phyloP scores from a whole-genome alignment of 2,113 vertebrate species.

The Heloderma charlesbogerti region DNA sequence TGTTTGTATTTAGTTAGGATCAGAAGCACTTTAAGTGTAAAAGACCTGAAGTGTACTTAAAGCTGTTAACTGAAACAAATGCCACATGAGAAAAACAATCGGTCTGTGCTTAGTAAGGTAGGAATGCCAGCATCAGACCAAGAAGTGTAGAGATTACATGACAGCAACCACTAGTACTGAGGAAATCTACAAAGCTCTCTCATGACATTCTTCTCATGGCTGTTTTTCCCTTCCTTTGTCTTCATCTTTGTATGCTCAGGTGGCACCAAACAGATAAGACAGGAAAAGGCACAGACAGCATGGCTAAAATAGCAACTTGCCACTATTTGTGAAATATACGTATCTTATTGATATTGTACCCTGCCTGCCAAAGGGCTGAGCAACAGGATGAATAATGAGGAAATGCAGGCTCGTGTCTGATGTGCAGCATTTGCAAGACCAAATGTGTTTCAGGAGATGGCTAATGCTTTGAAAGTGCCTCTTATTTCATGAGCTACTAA shows the following conservation, averaged over 20 bases:
- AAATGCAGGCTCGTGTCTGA: not conserved
- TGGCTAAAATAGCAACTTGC: not conserved
- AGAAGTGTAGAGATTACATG: not conserved
- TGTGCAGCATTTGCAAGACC: not conserved
- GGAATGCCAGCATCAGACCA: not conserved
- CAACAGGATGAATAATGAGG: slow-evolving; percentile 2
- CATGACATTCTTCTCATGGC: not conserved
- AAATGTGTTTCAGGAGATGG: not conserved
- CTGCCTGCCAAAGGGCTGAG: not conserved
- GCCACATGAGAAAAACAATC: not conserved
- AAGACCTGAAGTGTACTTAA: not conserved
- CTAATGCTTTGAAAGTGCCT: not conserved
- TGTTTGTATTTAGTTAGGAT: not conserved
- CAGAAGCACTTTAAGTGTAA: not conserved
- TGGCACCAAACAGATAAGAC: slow-evolving; percentile 8
- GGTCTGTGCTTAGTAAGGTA: not conserved
- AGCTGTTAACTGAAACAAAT: not conserved
- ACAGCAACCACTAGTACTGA: no score
- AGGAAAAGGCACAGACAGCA: slow-evolving; percentile 9
- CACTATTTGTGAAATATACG: not conserved
- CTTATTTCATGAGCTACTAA: not conserved
- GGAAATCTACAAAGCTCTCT: not conserved
- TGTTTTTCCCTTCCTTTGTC: not conserved
- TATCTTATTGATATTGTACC: slow-evolving; percentile 4
- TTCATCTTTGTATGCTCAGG: slow-evolving; percentile 7